Evolutionary conservation across 2,113 vertebrate species (phyloP).

Genomic region (Heterochromis multidens): DNA sequence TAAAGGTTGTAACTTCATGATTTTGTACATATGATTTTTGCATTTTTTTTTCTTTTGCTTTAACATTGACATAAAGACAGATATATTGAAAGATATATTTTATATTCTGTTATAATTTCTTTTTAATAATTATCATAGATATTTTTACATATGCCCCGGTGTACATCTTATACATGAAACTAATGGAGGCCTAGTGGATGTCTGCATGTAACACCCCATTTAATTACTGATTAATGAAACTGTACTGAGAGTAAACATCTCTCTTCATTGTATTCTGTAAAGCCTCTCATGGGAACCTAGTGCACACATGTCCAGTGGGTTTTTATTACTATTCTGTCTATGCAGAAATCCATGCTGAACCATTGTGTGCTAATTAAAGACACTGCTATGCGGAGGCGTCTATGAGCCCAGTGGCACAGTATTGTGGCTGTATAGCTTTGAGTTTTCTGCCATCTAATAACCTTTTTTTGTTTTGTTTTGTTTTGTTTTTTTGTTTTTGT

Average conservation of each 20-base stretch:
- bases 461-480: not conserved
- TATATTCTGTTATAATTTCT: not conserved
- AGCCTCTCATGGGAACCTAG: not conserved
- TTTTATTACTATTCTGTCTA: constrained; percentile 32
- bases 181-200: not conserved
- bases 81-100: not conserved
- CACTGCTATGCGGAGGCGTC: constrained; percentile 12
- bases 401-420: constrained; percentile 8
- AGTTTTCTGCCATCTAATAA: constrained; percentile 3
- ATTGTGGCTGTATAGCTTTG: not conserved
- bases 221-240: constrained; percentile 44
- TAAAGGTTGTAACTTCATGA: not conserved
- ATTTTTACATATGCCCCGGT: not conserved
- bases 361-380: constrained; percentile 43
- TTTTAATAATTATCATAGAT: not conserved
- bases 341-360: constrained; percentile 31
- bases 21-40: not conserved
- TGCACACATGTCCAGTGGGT: constrained; percentile 20
- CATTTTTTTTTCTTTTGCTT: not conserved
- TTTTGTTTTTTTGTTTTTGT: not conserved
- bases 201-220: not conserved
- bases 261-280: not conserved
- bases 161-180: not conserved
- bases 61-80: not conserved
- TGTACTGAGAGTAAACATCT: constrained; percentile 16